phyloP scores from a whole-genome alignment of 2,113 vertebrate species.

The Petroica traversi region DNA sequence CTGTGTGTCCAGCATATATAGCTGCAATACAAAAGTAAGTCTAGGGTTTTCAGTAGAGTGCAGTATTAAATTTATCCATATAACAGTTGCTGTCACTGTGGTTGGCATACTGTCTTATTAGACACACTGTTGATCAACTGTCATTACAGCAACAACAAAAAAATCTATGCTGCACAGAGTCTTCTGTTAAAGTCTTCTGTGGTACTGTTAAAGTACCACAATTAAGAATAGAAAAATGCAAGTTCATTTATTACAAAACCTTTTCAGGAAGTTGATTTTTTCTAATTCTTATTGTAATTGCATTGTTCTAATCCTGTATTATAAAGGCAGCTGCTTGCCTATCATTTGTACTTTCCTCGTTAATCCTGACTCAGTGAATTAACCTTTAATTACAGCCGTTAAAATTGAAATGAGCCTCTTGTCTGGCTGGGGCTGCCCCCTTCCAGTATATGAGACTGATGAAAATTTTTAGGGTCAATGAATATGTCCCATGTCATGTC shows the following conservation, averaged over 20 bases:
- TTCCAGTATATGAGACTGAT: conserved; percentile 82
- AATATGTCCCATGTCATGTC: conserved; percentile 88
- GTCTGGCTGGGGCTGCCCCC: conserved; percentile 79
- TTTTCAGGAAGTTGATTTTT: conserved; percentile 78
- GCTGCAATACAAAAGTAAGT: neutral
- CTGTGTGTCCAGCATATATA: neutral
- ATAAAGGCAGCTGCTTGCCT: conserved; percentile 91
- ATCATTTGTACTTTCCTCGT: conserved; percentile 95
- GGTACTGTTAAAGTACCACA: conserved; percentile 61
- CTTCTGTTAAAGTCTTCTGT: no score
- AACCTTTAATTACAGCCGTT: conserved; percentile 95
- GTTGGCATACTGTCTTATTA: conserved; percentile 16
- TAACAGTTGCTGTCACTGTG: neutral
- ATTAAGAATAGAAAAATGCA: conserved; percentile 63
- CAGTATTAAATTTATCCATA: neutral
- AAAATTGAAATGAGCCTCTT: conserved; percentile 91
- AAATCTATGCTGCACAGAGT: neutral
- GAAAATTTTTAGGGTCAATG: conserved; percentile 92
- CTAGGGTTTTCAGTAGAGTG: neutral
- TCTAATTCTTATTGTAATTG: conserved; percentile 87
- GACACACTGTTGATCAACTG: conserved; percentile 12
- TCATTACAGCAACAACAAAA: neutral
- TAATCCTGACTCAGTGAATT: conserved; percentile 98
- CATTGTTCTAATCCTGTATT: conserved; percentile 94
- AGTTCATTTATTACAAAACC: conserved; percentile 71